Percentiles rank a stretch among this genome's conserved stretches.
Conservation (phyloP, 2,888 invertebrate genomes). For the Melanotus villosus region DNA sequence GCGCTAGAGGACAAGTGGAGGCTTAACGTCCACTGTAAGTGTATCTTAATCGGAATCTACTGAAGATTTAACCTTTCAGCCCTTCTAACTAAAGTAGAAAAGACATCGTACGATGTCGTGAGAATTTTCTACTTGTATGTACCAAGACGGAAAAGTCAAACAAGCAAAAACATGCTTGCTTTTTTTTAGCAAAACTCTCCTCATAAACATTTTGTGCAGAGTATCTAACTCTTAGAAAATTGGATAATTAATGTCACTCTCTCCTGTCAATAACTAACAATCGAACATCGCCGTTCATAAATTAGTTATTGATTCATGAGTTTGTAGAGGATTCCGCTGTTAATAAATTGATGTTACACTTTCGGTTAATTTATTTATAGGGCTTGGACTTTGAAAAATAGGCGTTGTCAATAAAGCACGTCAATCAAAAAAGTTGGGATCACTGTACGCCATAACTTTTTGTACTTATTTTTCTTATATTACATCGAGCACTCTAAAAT, state of each 20-base stretch:
- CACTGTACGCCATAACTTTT: background rate
- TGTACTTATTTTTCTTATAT: background rate
- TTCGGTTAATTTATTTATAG: background rate
- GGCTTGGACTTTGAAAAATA: background rate
- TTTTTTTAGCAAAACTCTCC: too few relatives aligned
- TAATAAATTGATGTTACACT: background rate
- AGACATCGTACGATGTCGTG: background rate
- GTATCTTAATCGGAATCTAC: conserved; percentile 44
- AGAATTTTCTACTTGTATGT: background rate
- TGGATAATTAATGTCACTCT: too few relatives aligned
- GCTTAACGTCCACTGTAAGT: conserved; percentile 90
- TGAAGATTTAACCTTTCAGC: conserved; percentile 36
- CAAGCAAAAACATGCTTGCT: background rate
- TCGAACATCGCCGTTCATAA: too few relatives aligned
- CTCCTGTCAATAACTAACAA: too few relatives aligned
- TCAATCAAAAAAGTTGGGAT: background rate
- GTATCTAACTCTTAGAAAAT: too few relatives aligned
- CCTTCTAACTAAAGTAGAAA: conserved; percentile 11
- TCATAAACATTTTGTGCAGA: too few relatives aligned
- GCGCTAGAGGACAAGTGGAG: conserved; percentile 90
- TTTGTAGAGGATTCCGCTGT: background rate
- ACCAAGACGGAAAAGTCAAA: background rate
- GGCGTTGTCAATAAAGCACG: background rate
- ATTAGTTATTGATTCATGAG: background rate
- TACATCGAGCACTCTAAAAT: background rate